Base-by-base conservation (phyloP, 2,113 vertebrate genomes). In the Cryptomyrus ogoouensis region DNA sequence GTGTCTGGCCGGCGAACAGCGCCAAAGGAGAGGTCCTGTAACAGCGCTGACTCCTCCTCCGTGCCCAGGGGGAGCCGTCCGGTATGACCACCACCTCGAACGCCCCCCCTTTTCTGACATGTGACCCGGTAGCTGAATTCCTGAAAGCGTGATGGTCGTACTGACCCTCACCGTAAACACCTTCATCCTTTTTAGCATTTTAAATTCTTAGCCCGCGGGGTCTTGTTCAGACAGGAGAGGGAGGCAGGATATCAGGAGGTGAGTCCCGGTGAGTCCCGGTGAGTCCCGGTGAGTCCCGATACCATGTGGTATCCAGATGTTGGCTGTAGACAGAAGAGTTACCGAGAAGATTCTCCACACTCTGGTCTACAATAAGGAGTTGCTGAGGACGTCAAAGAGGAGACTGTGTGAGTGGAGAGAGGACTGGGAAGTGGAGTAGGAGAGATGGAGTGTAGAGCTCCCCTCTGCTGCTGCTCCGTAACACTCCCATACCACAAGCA, bases 221-320 rank as follows among this genome's bases (percentile, higher is more conserved):
- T 47, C 42, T 84, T 19, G 6, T 46, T 84, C 49, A 53, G 46
- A 42, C 35, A 5, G 27, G 47, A 1, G 46, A 46, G 89, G 89
- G 44, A 88, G 58, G 35, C 70, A 83, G 66, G 87, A n/a, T 85
- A 56, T 52, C 19, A 17, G 62, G 66, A 49, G 47, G 50, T 42
- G 21, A 89, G 91, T n/a, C n/a, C 87, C 91, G 94, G 92, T 93
- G 91, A 93, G 85, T 42, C 56, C 83, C 87, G 39, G n/a, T n/a
- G n/a, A n/a, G n/a, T n/a, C n/a, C 87, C 91, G 94, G 92, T 93
- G 91, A 93, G 85, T 42, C 56, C 83, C 87, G 39, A 91, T 80
- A 89, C 87, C 95, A 95, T 95, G 90, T 96, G 95, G 89, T 92
- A 90, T 92, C 95, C 96, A 96, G 95, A 96, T 95, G 95, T 89